Base-by-base conservation (phyloP, 2,797 vertebrate species). In the Potorous gilbertii region DNA sequence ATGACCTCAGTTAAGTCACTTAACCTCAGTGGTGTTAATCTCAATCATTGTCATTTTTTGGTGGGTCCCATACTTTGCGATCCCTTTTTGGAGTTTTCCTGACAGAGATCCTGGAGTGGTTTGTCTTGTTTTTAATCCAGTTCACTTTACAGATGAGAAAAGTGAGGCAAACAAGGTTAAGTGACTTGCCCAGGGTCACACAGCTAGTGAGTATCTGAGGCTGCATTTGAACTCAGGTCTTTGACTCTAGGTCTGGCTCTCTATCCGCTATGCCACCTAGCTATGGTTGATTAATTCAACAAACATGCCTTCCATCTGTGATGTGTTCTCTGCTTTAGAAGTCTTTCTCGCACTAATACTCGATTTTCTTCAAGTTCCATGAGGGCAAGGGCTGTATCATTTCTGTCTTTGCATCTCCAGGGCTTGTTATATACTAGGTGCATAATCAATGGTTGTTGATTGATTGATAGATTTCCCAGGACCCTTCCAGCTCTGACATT, bases 141-240 rank as follows among this genome's bases (percentile, higher is more conserved):
- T 52, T 55, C 40, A 2, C 54, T 96, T 95, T 93, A 62, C 57
- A 92, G 90, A 91, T 94, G 66, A 94, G 66, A 66, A 92, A 56
- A 90, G 54, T 34, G 50, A 96, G 62, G 57, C 81, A 93, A 46
- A 66, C 40, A 94, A 93, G 28, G 0, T 90, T 57, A 93, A 92
- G 1, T 87, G 40, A 40, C 28, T 81, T 46, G 0, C 90, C 81
- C 6, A 27, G 54, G 54, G 40, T 91, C 94, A 40, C 56, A 28
- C 31, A 87, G 81, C 54, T n/a, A 0, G 27, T 54, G 4, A 46
- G 0, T 6, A 28, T 28, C 54, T 56, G 29, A 90, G 90, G 94
- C 62, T 50, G 55, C 74, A 54, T 54, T 46, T 74, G 52, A 52
- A 57, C 12, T 54, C 92, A 55, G 31, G 87, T n/a, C 93, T 55